Conservation (phyloP, 2,113 vertebrate genomes). For the Anarhynchus alexandrinus region DNA sequence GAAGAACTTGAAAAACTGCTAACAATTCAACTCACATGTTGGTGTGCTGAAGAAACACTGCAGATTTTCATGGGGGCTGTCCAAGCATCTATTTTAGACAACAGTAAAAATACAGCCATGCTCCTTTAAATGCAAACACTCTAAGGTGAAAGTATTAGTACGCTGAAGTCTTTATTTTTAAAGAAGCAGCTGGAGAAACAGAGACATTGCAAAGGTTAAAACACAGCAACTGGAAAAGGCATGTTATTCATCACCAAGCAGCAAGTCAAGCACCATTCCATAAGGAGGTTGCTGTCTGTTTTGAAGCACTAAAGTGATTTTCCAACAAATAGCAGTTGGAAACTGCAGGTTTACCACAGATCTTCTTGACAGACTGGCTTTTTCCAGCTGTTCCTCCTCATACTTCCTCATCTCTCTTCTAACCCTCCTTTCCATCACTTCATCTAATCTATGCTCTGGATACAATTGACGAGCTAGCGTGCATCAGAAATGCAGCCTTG, state of each 20-base stretch:
- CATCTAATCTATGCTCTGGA: neutral
- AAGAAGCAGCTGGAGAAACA: neutral
- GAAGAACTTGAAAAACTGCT: neutral
- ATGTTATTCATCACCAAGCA: neutral
- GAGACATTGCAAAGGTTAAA: neutral
- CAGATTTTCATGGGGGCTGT: neutral
- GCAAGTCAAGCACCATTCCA: neutral
- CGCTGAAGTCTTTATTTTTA: neutral
- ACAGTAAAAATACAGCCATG: neutral
- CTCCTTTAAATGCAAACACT: neutral
- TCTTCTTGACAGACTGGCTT: neutral
- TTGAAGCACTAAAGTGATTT: neutral
- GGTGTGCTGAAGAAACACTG: neutral
- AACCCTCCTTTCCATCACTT: neutral
- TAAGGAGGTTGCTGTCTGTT: neutral
- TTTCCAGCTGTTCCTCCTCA: slow-evolving; percentile 10
- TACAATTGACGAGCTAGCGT: neutral
- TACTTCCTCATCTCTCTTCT: neutral
- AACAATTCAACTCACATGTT: neutral
- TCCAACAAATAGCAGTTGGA: neutral
- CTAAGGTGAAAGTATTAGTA: neutral
- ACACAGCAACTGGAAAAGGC: neutral
- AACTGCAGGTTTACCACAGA: neutral
- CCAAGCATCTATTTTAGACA: neutral
- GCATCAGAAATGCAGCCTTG: neutral